Evolutionary conservation across 2,797 vertebrate species (phyloP).

Genomic region (Huso huso): DNA sequence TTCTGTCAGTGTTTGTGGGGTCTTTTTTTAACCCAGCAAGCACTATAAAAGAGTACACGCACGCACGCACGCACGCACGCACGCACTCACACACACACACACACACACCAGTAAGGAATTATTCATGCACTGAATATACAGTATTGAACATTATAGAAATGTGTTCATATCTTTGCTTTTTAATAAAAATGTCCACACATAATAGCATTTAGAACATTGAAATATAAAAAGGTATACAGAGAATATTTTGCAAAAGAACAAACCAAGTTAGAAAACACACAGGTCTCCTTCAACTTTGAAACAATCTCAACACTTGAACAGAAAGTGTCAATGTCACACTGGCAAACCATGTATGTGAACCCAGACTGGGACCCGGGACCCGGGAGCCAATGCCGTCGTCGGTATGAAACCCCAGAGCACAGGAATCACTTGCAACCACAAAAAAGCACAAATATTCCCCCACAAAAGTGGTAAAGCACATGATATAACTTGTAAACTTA

Average conservation of each 20-base stretch:
- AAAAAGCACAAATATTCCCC: conserved; percentile 41
- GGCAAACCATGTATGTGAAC: neutral
- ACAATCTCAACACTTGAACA: conserved; percentile 14
- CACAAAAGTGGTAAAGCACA: conserved; percentile 47
- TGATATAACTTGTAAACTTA: conserved; percentile 74
- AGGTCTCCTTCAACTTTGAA: conserved; percentile 36
- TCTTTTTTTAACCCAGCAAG: neutral
- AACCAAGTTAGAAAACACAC: conserved; percentile 58
- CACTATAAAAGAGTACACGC: neutral
- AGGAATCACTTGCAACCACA: conserved; percentile 27
- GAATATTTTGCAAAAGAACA: conserved; percentile 60
- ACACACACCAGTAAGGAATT: neutral
- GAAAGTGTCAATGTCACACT: conserved; percentile 60
- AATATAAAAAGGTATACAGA: conserved; percentile 74
- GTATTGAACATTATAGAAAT: too few species aligned
- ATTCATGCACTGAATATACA: too few species aligned
- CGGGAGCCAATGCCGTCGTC: neutral
- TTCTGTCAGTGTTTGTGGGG: too few species aligned
- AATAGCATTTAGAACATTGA: conserved; percentile 69
- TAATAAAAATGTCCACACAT: conserved; percentile 45
- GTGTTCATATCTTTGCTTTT: conserved; percentile 15
- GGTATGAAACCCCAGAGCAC: conserved; percentile 17
- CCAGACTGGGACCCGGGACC: too few species aligned
- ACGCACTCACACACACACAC: neutral
- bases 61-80: neutral